Conservation (phyloP, 2,113 vertebrate species). For the Silurus asotus region DNA sequence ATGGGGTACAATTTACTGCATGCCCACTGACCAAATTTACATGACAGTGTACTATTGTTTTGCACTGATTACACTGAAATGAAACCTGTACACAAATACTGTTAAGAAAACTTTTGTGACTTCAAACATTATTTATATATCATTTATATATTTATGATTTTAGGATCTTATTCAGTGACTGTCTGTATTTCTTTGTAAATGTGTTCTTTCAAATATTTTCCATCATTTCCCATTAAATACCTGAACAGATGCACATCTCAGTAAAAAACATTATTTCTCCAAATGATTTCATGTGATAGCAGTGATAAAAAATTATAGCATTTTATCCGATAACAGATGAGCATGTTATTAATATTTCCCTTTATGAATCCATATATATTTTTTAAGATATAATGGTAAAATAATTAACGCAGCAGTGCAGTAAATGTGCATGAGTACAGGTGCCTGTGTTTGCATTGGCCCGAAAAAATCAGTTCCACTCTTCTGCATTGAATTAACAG, state of each 20-base stretch:
- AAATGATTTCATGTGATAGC: neutral
- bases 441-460: constrained; percentile 35
- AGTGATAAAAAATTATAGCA: neutral
- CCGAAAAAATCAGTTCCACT: constrained; percentile 17
- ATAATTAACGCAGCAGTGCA: neutral
- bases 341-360: constrained; percentile 10
- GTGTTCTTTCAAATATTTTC: neutral
- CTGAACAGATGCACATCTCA: neutral
- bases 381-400: constrained; percentile 15
- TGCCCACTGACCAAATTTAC: constrained; percentile 12
- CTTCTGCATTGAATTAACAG: constrained; percentile 49
- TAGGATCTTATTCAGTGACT: constrained; percentile 15
- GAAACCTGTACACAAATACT: neutral
- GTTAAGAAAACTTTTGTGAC: neutral
- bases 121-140: constrained; percentile 4
- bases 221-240: neutral
- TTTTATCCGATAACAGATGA: neutral
- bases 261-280: neutral
- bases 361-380: constrained; percentile 22
- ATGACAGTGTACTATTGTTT: constrained; percentile 38
- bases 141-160: constrained; percentile 35
- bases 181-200: neutral
- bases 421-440: constrained; percentile 29
- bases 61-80: constrained; percentile 7
- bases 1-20: constrained; percentile 15